Evolutionary conservation across 2,797 vertebrate species (phyloP).

Genomic region (Sitta carolinensis): DNA sequence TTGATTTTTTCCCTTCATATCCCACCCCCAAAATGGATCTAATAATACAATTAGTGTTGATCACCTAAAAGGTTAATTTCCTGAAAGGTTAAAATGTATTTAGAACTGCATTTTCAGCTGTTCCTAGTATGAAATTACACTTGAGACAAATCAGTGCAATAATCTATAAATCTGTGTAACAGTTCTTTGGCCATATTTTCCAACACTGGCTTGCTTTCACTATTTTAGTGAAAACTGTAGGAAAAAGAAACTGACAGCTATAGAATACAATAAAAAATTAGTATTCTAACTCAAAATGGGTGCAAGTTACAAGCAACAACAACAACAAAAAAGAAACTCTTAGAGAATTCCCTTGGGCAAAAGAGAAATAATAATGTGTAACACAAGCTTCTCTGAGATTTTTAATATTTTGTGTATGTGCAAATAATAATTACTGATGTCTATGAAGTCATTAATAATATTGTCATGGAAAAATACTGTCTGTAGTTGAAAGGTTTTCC

Average conservation of each 20-base stretch:
- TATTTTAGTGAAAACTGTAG: not conserved
- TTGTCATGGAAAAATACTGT: not conserved
- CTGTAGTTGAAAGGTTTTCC: not conserved
- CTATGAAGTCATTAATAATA: not conserved
- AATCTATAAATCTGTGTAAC: not conserved
- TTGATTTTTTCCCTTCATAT: not conserved
- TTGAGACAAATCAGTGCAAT: not conserved
- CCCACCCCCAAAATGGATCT: not conserved
- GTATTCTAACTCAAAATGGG: not conserved
- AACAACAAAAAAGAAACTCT: not conserved
- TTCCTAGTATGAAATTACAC: not conserved
- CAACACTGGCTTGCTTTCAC: not conserved
- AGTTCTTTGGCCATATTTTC: not conserved
- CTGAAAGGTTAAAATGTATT: slow-evolving; percentile 16
- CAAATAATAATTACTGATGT: slow-evolving; percentile 37
- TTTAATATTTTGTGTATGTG: not conserved
- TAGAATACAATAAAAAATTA: not conserved
- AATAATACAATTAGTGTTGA: not conserved
- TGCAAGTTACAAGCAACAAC: not conserved
- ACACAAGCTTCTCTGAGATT: not conserved
- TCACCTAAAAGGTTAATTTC: not conserved
- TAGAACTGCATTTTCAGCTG: not conserved
- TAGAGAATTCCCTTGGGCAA: not conserved
- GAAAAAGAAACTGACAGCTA: not conserved
- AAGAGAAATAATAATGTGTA: not conserved